Base-by-base conservation (phyloP, 2,113 vertebrate genomes). In the Neofelis nebulosa region DNA sequence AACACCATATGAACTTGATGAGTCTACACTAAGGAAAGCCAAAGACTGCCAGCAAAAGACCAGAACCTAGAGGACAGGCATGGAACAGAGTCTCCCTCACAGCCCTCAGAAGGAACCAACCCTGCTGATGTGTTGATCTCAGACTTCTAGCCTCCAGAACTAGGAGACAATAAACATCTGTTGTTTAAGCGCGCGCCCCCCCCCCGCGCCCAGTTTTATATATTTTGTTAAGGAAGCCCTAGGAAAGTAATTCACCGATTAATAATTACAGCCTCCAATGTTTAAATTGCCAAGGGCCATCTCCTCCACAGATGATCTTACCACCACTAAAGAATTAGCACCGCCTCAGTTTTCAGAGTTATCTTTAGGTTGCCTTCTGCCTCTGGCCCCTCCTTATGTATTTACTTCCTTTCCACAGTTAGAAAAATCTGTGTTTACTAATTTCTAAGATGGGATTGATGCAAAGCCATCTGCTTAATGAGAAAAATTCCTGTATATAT, bases 381-480 rank as follows among this genome's bases (percentile, higher is more conserved):
- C 50, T 97, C 52, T 91, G 82, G 68, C 19, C 82, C 76, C 33
- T 94, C 97, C 95, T 96, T 94, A 95, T 94, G 29, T 91, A 76
- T 97, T 97, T 96, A 97, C 69, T 97, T 98, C 80, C 50, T 27
- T 92, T 96, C 45, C 61, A 86, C 69, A 16, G 74, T 96, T 87
- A 87, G 52, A 55, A 96, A 98, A 98, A 98, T 96, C 97, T 98
- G 97, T 96, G 96, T 98, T 98, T 97, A 97, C 97, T 96, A 84
- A 97, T 97, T 96, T 95, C 90, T 96, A 95, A 96, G 82, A 96
- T 88, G 69, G 31, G 65, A 96, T 76, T 97, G 89, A 98, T 97
- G 69, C 80, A 98, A 97, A 98, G 66, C 97, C 97, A 98, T 98
- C 97, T 98, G 97, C 95, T 95, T 95, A 97, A 98, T 29, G 76